phyloP scores from a whole-genome alignment of 2,797 vertebrate genomes.

The Strix occidentalis region DNA sequence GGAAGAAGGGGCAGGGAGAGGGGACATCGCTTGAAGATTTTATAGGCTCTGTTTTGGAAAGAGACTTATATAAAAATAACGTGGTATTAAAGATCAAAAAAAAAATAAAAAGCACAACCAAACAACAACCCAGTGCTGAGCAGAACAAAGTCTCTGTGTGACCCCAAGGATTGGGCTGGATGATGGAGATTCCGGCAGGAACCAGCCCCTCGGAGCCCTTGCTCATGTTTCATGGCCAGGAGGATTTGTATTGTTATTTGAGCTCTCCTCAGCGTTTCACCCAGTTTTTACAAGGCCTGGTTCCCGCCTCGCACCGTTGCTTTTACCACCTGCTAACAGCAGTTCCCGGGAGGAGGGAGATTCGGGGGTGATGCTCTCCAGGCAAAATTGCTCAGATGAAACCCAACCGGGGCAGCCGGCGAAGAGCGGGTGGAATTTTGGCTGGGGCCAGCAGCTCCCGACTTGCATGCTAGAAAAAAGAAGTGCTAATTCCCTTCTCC shows the following conservation, averaged over 20 bases:
- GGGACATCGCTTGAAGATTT: background rate
- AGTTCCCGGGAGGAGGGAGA: background rate
- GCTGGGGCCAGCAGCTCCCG: background rate
- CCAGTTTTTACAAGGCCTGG: too few relatives aligned
- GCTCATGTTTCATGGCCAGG: background rate
- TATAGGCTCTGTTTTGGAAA: background rate
- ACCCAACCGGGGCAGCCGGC: background rate
- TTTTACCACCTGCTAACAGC: background rate
- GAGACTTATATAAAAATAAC: background rate
- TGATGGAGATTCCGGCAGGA: background rate
- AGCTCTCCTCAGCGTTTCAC: background rate
- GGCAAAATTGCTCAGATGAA: background rate
- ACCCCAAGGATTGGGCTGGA: background rate
- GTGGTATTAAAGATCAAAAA: background rate
- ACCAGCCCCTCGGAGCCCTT: background rate
- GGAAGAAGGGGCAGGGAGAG: constrained; percentile 1
- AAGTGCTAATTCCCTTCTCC: constrained; percentile 60
- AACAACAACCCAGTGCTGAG: background rate
- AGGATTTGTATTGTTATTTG: background rate
- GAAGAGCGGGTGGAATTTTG: background rate
- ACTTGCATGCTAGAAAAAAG: constrained; percentile 1
- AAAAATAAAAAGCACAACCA: background rate
- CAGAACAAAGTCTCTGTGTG: background rate
- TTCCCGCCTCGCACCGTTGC: accelerated
- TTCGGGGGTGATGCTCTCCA: background rate